Conservation (phyloP, 2,888 invertebrate species). For the Terebella lapidaria region DNA sequence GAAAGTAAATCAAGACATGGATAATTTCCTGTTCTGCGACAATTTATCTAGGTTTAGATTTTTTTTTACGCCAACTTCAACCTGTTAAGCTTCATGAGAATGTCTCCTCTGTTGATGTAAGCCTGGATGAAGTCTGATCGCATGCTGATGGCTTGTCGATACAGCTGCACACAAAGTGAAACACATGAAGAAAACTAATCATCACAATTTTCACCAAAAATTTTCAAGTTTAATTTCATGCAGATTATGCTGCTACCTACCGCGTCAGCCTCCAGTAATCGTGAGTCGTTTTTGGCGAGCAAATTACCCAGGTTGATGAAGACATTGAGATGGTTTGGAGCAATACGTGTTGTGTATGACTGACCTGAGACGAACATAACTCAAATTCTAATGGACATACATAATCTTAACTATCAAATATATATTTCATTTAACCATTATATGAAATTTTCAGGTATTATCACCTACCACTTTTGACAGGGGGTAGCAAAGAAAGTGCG, state of each 20-base stretch:
- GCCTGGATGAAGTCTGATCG: conserved; percentile 88
- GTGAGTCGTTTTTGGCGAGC: conserved; percentile 84
- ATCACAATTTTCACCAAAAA: not conserved
- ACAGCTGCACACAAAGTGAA: conserved; percentile 58
- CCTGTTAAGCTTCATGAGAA: conserved; percentile 85
- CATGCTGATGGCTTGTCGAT: conserved; percentile 95
- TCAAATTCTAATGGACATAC: not conserved
- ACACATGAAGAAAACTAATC: not conserved
- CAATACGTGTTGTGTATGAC: conserved; percentile 90
- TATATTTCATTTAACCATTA: not conserved
- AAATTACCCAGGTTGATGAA: conserved; percentile 91
- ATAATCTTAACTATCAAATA: not conserved
- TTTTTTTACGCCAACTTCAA: conserved; percentile 25
- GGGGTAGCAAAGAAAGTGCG: conserved; percentile 55
- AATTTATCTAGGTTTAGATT: too few species aligned
- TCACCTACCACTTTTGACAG: conserved; percentile 39
- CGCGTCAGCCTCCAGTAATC: conserved; percentile 84
- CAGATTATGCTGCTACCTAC: conserved; percentile 13
- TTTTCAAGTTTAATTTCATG: not conserved
- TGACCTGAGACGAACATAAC: too few species aligned
- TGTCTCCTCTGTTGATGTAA: conserved; percentile 94
- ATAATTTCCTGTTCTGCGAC: too few species aligned
- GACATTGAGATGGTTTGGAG: conserved; percentile 91
- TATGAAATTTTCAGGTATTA: too few species aligned
- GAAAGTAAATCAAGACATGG: not conserved